Evolutionary conservation across 2,797 vertebrate species (phyloP).

Genomic region (Enteromius afrohamiltoni): DNA sequence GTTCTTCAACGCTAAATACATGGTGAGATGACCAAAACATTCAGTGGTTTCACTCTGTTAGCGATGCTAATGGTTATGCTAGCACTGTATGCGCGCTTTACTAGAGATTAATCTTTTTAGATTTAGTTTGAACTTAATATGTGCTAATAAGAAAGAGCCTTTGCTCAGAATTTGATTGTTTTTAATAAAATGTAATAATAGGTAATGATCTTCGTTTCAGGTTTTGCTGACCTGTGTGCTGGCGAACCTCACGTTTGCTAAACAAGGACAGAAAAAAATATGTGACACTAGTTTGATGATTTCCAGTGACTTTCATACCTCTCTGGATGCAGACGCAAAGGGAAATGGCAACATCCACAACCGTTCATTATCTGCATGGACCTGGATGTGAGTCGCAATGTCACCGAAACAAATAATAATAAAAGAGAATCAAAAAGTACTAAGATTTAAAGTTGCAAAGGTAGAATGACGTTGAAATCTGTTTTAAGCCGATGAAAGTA

Average conservation of each 20-base stretch:
- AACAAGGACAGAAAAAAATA: background rate
- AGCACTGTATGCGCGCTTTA: background rate
- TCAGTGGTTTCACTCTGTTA: background rate
- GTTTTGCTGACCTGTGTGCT: constrained; percentile 52
- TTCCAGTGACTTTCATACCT: constrained; percentile 24
- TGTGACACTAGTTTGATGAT: constrained; percentile 50
- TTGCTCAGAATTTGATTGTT: background rate
- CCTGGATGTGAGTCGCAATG: constrained; percentile 71
- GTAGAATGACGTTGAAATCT: background rate
- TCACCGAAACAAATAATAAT: background rate
- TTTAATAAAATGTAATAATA: constrained; percentile 37
- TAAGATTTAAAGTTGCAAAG: background rate
- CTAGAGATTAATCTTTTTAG: background rate
- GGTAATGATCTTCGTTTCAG: constrained; percentile 58
- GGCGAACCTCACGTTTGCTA: constrained; percentile 8
- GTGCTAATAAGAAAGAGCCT: background rate
- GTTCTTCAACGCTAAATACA: constrained; percentile 5
- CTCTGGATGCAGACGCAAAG: background rate
- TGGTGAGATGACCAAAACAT: constrained; percentile 62
- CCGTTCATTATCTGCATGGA: constrained; percentile 75
- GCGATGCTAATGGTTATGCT: background rate
- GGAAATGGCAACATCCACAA: constrained; percentile 67
- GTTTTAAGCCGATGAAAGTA: background rate
- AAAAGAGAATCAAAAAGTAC: background rate
- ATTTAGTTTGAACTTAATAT: background rate